A percentile compares a stretch with the other conserved stretches of the same genome.
Conservation (phyloP, 2,797 vertebrate genomes). For the Clarias fuscus region DNA sequence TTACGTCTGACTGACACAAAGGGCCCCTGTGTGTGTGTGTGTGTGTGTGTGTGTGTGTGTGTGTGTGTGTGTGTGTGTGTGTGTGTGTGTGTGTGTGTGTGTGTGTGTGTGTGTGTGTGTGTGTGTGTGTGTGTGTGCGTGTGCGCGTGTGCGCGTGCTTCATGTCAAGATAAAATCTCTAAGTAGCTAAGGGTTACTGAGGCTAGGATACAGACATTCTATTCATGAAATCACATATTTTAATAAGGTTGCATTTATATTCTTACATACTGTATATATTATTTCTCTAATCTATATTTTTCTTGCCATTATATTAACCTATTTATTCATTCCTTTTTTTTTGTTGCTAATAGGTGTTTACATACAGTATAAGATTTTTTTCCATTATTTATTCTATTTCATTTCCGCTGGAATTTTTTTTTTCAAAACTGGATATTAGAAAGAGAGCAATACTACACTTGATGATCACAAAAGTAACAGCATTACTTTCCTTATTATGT, state of each 20-base stretch:
- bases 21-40: conserved; percentile 39
- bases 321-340: too few species aligned
- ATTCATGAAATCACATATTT: conserved; percentile 9
- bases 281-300: too few species aligned
- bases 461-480: neutral
- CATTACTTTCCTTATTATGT: neutral
- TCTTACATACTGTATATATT: too few species aligned
- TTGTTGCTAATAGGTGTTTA: too few species aligned
- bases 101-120: neutral
- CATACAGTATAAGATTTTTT: too few species aligned
- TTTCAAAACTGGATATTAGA: neutral
- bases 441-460: neutral
- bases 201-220: neutral
- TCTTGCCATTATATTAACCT: too few species aligned
- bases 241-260: neutral
- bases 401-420: neutral
- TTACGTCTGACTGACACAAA: conserved; percentile 50
- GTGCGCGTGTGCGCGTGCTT: neutral
- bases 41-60: neutral
- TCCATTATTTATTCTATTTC: too few species aligned
- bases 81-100: neutral
- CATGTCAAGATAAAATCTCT: conserved; percentile 31
- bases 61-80: conserved; percentile 9
- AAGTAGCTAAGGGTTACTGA: conserved; percentile 3
- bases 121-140: conserved; percentile 9